Evolutionary conservation across 2,113 vertebrate species (phyloP).

Genomic region (Protomyctophum bolini): DNA sequence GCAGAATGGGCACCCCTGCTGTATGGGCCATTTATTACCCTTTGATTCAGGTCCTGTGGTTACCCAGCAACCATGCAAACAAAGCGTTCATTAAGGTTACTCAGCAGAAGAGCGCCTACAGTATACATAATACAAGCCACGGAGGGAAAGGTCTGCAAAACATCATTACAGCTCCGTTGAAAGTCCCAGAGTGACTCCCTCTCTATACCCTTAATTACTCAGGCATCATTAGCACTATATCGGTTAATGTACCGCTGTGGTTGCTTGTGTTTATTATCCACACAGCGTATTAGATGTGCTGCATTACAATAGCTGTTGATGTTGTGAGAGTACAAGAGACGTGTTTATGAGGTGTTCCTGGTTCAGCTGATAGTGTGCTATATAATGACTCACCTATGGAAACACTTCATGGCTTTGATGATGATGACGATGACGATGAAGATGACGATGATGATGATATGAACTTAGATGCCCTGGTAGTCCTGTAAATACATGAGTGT

Average conservation of each 20-base stretch:
- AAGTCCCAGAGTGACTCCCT: conserved; percentile 17
- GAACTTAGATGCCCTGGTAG: too few species aligned
- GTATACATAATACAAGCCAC: conserved; percentile 26
- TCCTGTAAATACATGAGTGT: too few species aligned
- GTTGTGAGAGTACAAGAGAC: conserved; percentile 21
- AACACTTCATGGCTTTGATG: conserved; percentile 27
- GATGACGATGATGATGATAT: conserved; percentile 15
- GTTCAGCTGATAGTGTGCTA: conserved; percentile 18
- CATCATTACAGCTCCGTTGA: conserved; percentile 31
- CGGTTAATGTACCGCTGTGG: not conserved
- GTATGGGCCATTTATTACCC: not conserved
- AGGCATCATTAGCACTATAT: not conserved
- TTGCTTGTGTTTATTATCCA: conserved; percentile 10
- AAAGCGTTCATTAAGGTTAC: conserved; percentile 51
- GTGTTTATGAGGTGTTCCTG: conserved; percentile 50
- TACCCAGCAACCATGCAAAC: conserved; percentile 53
- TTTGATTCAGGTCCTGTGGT: conserved; percentile 42
- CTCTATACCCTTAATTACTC: conserved; percentile 34
- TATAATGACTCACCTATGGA: conserved; percentile 32
- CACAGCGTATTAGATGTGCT: conserved; percentile 28
- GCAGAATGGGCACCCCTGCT: too few species aligned
- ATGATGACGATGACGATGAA: conserved; percentile 12
- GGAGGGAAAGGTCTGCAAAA: conserved; percentile 22
- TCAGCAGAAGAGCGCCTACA: conserved; percentile 39
- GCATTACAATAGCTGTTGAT: conserved; percentile 19